phyloP scores from a whole-genome alignment of 1,140 invertebrate species.

The Hylyphantes graminicola region DNA sequence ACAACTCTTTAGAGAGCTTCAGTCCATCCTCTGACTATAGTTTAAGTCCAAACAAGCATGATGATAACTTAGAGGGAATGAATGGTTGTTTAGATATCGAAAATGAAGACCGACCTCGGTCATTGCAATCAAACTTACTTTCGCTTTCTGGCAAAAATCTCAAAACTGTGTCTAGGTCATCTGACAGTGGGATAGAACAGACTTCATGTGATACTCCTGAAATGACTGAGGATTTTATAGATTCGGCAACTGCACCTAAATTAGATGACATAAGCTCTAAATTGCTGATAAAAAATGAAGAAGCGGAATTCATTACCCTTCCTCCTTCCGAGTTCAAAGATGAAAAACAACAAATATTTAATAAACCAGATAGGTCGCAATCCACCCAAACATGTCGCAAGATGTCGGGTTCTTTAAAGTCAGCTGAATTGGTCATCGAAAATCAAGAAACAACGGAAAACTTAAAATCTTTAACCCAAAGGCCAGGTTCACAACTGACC shows the following conservation, averaged over 20 bases:
- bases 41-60: conserved; percentile 44
- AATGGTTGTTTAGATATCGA: background rate
- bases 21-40: conserved; percentile 48
- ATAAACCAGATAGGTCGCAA: conserved; percentile 25
- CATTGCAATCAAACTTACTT: conserved; percentile 1
- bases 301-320: conserved; percentile 16
- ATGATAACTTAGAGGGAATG: conserved; percentile 6
- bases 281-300: background rate
- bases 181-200: conserved; percentile 54
- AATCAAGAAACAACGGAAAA: background rate
- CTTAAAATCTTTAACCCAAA: background rate
- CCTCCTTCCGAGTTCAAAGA: conserved; percentile 30
- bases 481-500: background rate
- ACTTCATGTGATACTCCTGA: conserved; percentile 34
- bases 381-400: conserved; percentile 15
- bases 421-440: conserved; percentile 20
- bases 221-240: conserved; percentile 13
- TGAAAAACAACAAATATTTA: background rate
- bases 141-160: background rate
- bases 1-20: background rate
- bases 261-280: background rate
- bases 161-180: conserved; percentile 27
- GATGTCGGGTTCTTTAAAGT: background rate
- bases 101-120: background rate
- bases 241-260: background rate